phyloP scores from a whole-genome alignment of 2,797 vertebrate genomes.

The Sparus aurata region DNA sequence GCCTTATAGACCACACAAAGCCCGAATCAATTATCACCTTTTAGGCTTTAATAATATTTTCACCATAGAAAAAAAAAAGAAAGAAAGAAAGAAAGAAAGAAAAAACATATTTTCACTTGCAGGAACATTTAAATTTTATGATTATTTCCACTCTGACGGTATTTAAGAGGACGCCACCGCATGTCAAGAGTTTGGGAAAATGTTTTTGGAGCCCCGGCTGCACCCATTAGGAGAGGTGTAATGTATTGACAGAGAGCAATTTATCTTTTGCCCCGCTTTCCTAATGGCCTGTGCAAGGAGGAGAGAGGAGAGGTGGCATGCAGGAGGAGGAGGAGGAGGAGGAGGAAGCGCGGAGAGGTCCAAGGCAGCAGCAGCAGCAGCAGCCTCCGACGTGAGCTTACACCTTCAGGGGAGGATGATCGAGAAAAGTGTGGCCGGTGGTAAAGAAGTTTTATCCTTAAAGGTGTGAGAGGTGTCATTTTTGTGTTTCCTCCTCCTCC shows the following conservation, averaged over 20 bases:
- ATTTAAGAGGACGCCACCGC: slow-evolving; percentile 61
- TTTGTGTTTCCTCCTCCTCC: slow-evolving; percentile 26
- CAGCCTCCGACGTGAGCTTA: slow-evolving; percentile 58
- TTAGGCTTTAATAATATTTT: background rate
- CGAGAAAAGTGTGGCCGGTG: slow-evolving; percentile 53
- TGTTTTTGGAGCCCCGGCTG: slow-evolving; percentile 78
- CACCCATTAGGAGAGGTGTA: slow-evolving; percentile 88
- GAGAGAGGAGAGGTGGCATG: slow-evolving; percentile 54
- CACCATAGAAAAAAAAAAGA: background rate
- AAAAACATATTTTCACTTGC: background rate
- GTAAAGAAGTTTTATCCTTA: slow-evolving; percentile 61
- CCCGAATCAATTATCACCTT: slow-evolving; percentile 20
- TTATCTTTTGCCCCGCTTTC: slow-evolving; percentile 85
- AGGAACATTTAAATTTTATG: background rate
- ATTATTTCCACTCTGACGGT: slow-evolving; percentile 38
- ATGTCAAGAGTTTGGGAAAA: slow-evolving; percentile 82
- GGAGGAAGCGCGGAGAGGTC: slow-evolving; percentile 61
- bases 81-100: background rate
- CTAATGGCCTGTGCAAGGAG: slow-evolving; percentile 83
- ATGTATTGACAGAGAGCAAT: slow-evolving; percentile 88
- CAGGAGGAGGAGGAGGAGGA: slow-evolving; percentile 49
- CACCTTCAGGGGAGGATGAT: slow-evolving; percentile 52
- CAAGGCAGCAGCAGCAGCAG: slow-evolving; percentile 50
- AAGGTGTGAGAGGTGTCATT: slow-evolving; percentile 50
- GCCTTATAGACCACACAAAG: slow-evolving; percentile 45